Evolutionary conservation across 2,888 invertebrate genomes (phyloP).

Genomic region (Mesochorus sp.): DNA sequence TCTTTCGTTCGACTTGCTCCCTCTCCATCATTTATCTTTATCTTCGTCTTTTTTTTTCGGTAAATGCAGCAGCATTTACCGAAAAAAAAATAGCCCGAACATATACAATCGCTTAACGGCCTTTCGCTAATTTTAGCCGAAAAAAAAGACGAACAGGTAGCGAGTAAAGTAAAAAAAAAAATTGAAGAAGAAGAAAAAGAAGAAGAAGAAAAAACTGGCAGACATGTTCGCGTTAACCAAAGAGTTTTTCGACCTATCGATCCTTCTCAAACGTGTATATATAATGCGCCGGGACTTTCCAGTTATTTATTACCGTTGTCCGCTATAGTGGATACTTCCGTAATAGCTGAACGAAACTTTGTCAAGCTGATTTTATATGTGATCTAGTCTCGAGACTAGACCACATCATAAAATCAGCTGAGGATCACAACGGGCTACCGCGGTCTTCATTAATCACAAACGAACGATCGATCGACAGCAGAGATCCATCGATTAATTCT

Average conservation of each 20-base stretch:
- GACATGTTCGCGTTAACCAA: conserved; percentile 19
- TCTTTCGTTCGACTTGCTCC: background rate
- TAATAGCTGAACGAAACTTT: conserved; percentile 70
- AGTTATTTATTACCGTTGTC: conserved; percentile 79
- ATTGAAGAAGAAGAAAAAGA: background rate
- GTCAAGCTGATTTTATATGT: conserved; percentile 29
- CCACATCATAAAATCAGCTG: background rate
- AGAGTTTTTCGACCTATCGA: conserved; percentile 40
- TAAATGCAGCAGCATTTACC: background rate
- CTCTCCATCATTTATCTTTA: too few relatives aligned
- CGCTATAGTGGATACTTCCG: conserved; percentile 71
- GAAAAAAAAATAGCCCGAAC: background rate
- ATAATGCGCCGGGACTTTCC: conserved; percentile 67
- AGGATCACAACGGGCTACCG: conserved; percentile 38
- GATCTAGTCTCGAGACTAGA: too few relatives aligned
- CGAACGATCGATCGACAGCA: conserved; percentile 19
- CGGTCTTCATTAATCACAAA: conserved; percentile 51
- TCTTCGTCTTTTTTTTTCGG: background rate
- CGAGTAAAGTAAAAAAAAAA: background rate
- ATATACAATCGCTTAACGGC: conserved; percentile 6
- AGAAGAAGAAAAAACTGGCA: conserved; percentile 40
- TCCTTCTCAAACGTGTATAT: conserved; percentile 39
- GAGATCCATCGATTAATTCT: too few relatives aligned
- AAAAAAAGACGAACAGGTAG: background rate
- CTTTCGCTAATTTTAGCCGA: background rate